phyloP scores from a whole-genome alignment of 1,140 invertebrate genomes.

The Drosophila obscura region DNA sequence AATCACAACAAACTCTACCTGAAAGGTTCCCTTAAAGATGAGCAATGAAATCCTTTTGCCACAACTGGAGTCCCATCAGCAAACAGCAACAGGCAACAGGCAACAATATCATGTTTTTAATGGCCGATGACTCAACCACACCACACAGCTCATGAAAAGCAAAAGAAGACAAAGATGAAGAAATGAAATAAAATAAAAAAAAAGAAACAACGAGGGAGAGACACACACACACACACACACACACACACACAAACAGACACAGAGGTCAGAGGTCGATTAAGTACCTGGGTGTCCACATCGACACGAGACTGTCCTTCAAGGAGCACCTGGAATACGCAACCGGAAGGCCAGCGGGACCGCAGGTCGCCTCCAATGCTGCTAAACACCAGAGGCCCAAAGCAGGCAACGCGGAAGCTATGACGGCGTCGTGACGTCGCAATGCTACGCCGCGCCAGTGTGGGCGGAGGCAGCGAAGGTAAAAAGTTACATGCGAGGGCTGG shows the following conservation, averaged over 20 bases:
- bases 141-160: conserved; percentile 8
- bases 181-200: conserved; percentile 57
- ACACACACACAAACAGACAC: conserved; percentile 3
- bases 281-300: too few species aligned
- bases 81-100: conserved; percentile 3
- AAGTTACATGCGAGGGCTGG: too few species aligned
- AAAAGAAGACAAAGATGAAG: conserved; percentile 61
- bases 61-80: conserved; percentile 12
- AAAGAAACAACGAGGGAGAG: conserved; percentile 48
- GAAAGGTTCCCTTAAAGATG: conserved; percentile 35
- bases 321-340: too few species aligned
- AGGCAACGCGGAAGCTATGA: too few species aligned
- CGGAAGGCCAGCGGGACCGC: too few species aligned
- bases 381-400: too few species aligned
- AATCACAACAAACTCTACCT: conserved; percentile 64
- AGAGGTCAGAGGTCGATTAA: too few species aligned
- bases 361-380: too few species aligned
- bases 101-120: conserved; percentile 69
- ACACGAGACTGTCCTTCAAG: too few species aligned
- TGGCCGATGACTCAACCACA: conserved; percentile 75
- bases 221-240: conserved; percentile 32
- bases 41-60: conserved; percentile 68
- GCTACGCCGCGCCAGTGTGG: too few species aligned
- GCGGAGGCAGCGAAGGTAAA: too few species aligned
- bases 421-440: too few species aligned